Conservation (phyloP, 2,888 invertebrate species). For the Lasiommata megera region DNA sequence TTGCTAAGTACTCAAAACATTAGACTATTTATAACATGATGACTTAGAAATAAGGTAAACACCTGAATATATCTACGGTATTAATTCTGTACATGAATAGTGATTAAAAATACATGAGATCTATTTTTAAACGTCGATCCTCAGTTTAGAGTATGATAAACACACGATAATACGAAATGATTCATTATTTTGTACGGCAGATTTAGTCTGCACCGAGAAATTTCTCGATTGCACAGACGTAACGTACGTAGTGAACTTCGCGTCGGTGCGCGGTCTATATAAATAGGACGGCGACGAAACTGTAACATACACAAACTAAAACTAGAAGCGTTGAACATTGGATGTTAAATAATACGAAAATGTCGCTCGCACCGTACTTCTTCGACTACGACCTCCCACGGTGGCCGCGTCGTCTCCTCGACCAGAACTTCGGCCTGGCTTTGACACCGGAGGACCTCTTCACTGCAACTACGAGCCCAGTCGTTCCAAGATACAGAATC, state of each 20-base stretch:
- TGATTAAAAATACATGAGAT: too few relatives aligned
- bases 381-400: slow-evolving; percentile 58
- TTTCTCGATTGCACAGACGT: slow-evolving; percentile 38
- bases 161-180: slow-evolving; percentile 22
- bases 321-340: slow-evolving; percentile 29
- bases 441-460: slow-evolving; percentile 65
- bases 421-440: slow-evolving; percentile 69
- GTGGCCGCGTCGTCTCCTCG: slow-evolving; percentile 63
- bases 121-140: neutral
- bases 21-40: neutral
- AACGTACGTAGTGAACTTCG: slow-evolving; percentile 32
- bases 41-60: slow-evolving; percentile 15
- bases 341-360: slow-evolving; percentile 35
- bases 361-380: slow-evolving; percentile 62
- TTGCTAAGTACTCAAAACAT: neutral
- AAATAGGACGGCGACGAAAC: slow-evolving; percentile 33
- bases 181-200: slow-evolving; percentile 24
- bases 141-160: slow-evolving; percentile 10
- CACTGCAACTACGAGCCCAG: slow-evolving; percentile 48
- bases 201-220: slow-evolving; percentile 42
- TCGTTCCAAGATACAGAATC: slow-evolving; percentile 44
- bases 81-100: neutral
- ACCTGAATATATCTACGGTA: neutral
- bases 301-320: slow-evolving; percentile 35
- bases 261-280: slow-evolving; percentile 40